Conservation (phyloP, 2,113 vertebrate genomes). For the Panurus biarmicus region DNA sequence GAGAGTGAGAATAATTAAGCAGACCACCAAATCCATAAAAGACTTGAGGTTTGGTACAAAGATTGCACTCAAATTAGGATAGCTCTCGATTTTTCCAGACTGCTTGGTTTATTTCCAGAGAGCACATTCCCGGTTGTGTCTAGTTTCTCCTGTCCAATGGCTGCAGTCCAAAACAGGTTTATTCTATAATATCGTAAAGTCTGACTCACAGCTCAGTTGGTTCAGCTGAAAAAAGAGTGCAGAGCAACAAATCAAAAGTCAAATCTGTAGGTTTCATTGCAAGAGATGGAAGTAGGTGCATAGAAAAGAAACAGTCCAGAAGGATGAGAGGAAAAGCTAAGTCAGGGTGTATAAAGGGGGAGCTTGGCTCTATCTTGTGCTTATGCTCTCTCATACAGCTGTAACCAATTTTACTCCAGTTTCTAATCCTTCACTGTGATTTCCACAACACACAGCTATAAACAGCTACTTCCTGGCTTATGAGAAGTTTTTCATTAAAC, state of each 20-base stretch:
- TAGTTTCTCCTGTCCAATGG: conserved; percentile 48
- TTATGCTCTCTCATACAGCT: conserved; percentile 6
- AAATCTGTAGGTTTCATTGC: not conserved
- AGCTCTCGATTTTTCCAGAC: conserved; percentile 55
- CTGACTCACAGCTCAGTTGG: conserved; percentile 21
- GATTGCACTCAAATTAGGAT: conserved; percentile 27
- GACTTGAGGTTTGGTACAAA: conserved; percentile 11
- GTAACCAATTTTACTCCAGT: conserved; percentile 47
- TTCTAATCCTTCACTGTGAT: conserved; percentile 65
- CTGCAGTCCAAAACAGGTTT: conserved; percentile 54
- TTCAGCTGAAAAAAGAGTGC: conserved; percentile 1
- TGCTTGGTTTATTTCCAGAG: conserved; percentile 53
- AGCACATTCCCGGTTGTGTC: conserved; percentile 54
- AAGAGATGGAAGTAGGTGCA: conserved; percentile 25
- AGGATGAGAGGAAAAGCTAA: conserved; percentile 10
- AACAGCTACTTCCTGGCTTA: conserved; percentile 59
- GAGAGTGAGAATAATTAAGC: conserved; percentile 12
- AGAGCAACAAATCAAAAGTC: conserved; percentile 42
- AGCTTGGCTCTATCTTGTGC: not conserved
- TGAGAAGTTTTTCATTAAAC: conserved; percentile 67
- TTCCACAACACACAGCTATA: conserved; percentile 67
- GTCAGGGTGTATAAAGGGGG: not conserved
- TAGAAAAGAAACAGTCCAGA: not conserved
- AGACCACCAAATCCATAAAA: not conserved
- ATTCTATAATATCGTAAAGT: conserved; percentile 46